Base-by-base conservation (phyloP, 2,888 invertebrate species). In the Omphaloscelis lunosa region DNA sequence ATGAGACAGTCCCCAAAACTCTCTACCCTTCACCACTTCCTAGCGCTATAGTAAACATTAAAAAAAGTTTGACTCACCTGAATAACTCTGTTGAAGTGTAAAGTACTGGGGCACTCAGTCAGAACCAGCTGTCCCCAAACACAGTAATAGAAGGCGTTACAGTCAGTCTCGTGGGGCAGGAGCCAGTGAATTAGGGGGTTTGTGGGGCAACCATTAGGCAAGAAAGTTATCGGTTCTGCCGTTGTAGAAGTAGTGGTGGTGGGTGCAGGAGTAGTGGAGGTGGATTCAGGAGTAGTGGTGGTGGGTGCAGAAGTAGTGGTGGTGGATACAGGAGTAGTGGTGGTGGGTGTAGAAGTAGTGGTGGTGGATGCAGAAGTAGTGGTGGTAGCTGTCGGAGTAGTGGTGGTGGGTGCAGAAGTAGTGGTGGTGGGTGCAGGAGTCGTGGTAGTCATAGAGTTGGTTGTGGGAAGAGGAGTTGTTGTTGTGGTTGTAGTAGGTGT, bases 101-200 rank as follows among this genome's bases (percentile, higher is more conserved):
- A 85, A 0, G 83, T 72, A 1, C 58, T 20, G 3, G 93, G 83
- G 71, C 95, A 95, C 39, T 86, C 27, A 48, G 89, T 90, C 29
- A 84, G 80, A 3, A 93, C 91, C 72, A 89, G 90, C 27, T 89
- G 70, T 68, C 95, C 95, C 92, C 93, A 93, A 53, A 94, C 94
- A 86, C 96, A 96, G 84, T 93, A 93, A 86, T 95, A 96, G 92
- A 95, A 96, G 7, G 88, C 84, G 71, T 90, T 93, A 87, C 95
- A 95, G 72, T 94, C 89, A 17, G 85, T 79, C 74, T 90, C 91
- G 78, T 94, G 92, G 4, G 95, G 94, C 77, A 95, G 84, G 20
- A 95, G 89, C 95, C 94, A 94, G 88, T 95, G 95, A 39, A 93
- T 86, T 58, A 88, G 89, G 1, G 92, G 92, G 84, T 95, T 80